Base-by-base conservation (phyloP, 2,888 invertebrate genomes). In the Drosophila engyochracea region DNA sequence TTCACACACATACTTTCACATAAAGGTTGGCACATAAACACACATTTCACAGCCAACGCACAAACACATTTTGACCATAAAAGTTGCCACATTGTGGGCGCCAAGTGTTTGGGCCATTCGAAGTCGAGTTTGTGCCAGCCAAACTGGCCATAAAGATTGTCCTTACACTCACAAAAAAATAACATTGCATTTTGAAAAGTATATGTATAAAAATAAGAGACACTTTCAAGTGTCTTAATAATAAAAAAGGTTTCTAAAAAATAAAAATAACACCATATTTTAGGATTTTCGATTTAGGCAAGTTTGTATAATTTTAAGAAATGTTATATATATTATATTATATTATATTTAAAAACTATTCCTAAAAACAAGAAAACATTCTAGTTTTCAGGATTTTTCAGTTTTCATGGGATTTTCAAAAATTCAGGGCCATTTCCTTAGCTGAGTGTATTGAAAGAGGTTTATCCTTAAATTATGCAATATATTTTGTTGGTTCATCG, bases 401-500 rank as follows among this genome's bases (percentile, higher is more conserved):
- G 35, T 35, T 35, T 35, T 35, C 2, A 35, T 4, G 35, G 1
- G 14, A 35, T 35, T 14, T 35, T 35, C 1, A 12, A 12, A 35
- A 14, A 14, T 35, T 1, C 33, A 14, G 4, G 1, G 4, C 37
- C 5, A 37, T 37, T 37, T n/a, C n/a, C n/a, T 41, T n/a, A n/a
- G 10, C 10, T 19, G 10, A 41, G 9, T 41, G n/a, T 41, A n/a
- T 41, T 41, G 4, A 39, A 19, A 2, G 41, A 31, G 51, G 35
- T 19, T 53, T 55, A n/a, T 64, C 68, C 61, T 74, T 71, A 67
- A 79, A 73, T 77, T 83, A 73, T 82, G 72, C 71, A 75, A 77
- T 83, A 68, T 47, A 53, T 53, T 65, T 69, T 1, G 25, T 55
- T 39, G 44, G 30, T 28, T 41, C 22, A 25, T 28, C 31, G 25